These are phyloP conservation scores for Drosophila micromelanica DNA, from an alignment of 1,140 invertebrate genomes.

Conservation along the genomic window DNA sequence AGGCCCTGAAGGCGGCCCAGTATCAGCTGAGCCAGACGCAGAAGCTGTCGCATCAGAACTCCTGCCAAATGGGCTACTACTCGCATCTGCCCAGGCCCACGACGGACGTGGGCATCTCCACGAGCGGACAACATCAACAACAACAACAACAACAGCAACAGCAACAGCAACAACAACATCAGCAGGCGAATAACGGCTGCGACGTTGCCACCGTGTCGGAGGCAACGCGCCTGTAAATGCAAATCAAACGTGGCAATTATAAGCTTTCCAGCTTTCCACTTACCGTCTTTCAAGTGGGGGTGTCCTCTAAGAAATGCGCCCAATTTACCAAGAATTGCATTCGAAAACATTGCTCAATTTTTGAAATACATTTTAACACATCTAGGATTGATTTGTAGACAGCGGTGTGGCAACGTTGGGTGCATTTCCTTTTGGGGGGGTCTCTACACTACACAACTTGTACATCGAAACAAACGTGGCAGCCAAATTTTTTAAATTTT, in stretches of 20 bases:
- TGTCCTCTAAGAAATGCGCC: background rate
- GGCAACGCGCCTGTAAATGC: constrained; percentile 72
- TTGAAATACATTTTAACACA: too few species aligned
- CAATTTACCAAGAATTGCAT: background rate
- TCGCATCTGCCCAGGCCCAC: constrained; percentile 79
- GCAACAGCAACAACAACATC: constrained; percentile 39
- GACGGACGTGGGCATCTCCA: constrained; percentile 71
- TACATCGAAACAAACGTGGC: constrained; percentile 43
- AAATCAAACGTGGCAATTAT: background rate
- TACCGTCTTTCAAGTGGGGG: constrained; percentile 22
- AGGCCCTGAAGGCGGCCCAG: constrained; percentile 74
- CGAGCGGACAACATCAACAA: constrained; percentile 27
- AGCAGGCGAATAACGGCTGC: constrained; percentile 39
- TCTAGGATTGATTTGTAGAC: background rate
- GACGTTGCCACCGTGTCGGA: constrained; percentile 77
- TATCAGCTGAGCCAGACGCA: constrained; percentile 74
- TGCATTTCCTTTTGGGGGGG: constrained; percentile 6
- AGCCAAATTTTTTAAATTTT: constrained; percentile 55
- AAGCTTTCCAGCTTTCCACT: background rate
- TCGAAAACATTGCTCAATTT: too few species aligned
- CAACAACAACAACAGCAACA: constrained; percentile 8
- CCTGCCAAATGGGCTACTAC: constrained; percentile 82
- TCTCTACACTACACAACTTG: constrained; percentile 13
- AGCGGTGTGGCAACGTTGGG: background rate
- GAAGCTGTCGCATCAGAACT: constrained; percentile 77